Conservation (phyloP, 2,797 vertebrate genomes). For the Pseudopleuronectes americanus region DNA sequence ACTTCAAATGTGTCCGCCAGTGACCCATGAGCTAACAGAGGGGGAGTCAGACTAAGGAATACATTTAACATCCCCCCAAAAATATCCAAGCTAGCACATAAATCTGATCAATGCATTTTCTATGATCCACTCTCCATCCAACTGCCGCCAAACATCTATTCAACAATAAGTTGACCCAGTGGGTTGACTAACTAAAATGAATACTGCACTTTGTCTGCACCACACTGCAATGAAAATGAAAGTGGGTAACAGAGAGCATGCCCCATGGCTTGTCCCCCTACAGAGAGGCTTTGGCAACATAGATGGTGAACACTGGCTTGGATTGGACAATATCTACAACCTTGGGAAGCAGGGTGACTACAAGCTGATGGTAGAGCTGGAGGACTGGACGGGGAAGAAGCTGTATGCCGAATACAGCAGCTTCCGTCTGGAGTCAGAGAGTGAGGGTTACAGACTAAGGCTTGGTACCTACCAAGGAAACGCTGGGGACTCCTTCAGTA, state of each 20-base stretch:
- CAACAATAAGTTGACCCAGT: constrained; percentile 7
- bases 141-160: constrained; percentile 21
- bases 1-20: constrained; percentile 15
- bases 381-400: constrained; percentile 98
- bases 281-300: constrained; percentile 99
- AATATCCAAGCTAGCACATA: constrained; percentile 4
- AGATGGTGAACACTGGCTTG: constrained; percentile 96
- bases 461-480: constrained; percentile 97
- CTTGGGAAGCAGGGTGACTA: constrained; percentile 95
- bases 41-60: background rate
- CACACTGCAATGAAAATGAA: background rate
- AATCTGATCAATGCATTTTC: background rate
- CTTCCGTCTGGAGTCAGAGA: constrained; percentile 93
- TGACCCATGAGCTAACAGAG: constrained; percentile 23
- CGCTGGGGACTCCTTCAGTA: constrained; percentile 95
- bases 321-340: constrained; percentile 94
- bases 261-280: constrained; percentile 21
- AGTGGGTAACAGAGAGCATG: constrained; percentile 8
- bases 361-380: constrained; percentile 93
- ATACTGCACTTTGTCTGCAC: constrained; percentile 4
- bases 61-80: constrained; percentile 2
- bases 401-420: constrained; percentile 98
- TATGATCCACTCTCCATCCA: constrained; percentile 8
- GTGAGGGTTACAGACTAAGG: constrained; percentile 91
- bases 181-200: background rate